Percentiles rank a stretch among this genome's conserved stretches.
These are phyloP conservation scores for Microctenopoma stevenorrisi DNA, from an alignment of 2,797 vertebrate genomes.

Conservation along the genomic window DNA sequence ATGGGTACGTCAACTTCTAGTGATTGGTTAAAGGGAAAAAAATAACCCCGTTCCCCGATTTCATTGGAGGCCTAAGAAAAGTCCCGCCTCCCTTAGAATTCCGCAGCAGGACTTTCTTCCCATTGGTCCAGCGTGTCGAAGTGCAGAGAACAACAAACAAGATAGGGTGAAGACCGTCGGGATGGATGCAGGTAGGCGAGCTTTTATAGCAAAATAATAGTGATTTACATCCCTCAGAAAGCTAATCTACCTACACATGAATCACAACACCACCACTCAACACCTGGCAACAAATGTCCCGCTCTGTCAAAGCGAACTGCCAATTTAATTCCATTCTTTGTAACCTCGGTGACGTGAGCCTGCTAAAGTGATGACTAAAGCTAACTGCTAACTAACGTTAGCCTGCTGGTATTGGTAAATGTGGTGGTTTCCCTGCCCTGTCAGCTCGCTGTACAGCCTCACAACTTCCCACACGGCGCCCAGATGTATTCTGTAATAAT, in stretches of 20 bases:
- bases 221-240: not conserved
- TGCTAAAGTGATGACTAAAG: constrained; percentile 77
- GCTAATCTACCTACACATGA: not conserved
- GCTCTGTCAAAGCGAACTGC: constrained; percentile 1
- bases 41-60: not conserved
- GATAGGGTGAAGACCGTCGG: constrained; percentile 84
- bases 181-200: constrained; percentile 87
- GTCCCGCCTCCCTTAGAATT: constrained; percentile 55
- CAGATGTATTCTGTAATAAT: not conserved
- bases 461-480: not conserved
- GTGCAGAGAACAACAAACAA: constrained; percentile 81
- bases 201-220: constrained; percentile 31
- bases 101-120: constrained; percentile 35
- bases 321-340: constrained; percentile 38
- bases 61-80: constrained; percentile 52
- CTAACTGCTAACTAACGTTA: constrained; percentile 69
- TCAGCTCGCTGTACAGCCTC: constrained; percentile 36
- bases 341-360: constrained; percentile 68
- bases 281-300: not conserved
- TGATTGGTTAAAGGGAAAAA: constrained; percentile 32
- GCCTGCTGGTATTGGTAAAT: constrained; percentile 40
- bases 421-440: constrained; percentile 20
- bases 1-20: constrained; percentile 13
- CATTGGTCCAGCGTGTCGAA: constrained; percentile 68
- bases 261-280: not conserved